Evolutionary conservation across 2,888 invertebrate species (phyloP).

Genomic region (Pseudococcus jackbeardsleyi): DNA sequence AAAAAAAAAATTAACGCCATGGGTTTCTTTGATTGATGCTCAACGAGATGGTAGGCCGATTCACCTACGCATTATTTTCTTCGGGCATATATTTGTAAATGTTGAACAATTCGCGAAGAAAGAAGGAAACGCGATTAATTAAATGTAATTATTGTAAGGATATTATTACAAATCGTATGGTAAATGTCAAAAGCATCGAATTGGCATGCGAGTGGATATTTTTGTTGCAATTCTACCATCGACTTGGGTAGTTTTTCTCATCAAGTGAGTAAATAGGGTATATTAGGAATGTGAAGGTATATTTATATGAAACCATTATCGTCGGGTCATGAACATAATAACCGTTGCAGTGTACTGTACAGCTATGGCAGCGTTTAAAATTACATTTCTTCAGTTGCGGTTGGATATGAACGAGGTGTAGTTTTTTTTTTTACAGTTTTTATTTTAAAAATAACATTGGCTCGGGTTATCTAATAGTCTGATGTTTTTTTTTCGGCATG

Average conservation of each 20-base stretch:
- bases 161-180: not conserved
- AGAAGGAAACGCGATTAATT: slow-evolving; percentile 5
- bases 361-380: slow-evolving; percentile 23
- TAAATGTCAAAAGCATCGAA: not conserved
- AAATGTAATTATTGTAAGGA: not conserved
- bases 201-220: not conserved
- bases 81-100: not conserved
- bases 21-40: not conserved
- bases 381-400: slow-evolving; percentile 36
- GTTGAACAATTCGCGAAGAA: not conserved
- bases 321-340: slow-evolving; percentile 24
- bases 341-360: slow-evolving; percentile 11
- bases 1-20: not conserved
- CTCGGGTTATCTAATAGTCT: slow-evolving; percentile 2
- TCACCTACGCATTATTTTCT: not conserved
- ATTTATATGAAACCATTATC: slow-evolving; percentile 23
- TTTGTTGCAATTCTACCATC: not conserved
- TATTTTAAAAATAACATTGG: slow-evolving; percentile 1
- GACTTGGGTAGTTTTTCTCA: slow-evolving; percentile 4
- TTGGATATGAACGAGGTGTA: not conserved
- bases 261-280: slow-evolving; percentile 43
- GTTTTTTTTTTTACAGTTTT: not conserved
- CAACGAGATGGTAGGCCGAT: not conserved
- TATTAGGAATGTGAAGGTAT: slow-evolving; percentile 48
- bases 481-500: not conserved